Conservation (phyloP, 2,888 invertebrate species). For the Margaritifera margaritifera region DNA sequence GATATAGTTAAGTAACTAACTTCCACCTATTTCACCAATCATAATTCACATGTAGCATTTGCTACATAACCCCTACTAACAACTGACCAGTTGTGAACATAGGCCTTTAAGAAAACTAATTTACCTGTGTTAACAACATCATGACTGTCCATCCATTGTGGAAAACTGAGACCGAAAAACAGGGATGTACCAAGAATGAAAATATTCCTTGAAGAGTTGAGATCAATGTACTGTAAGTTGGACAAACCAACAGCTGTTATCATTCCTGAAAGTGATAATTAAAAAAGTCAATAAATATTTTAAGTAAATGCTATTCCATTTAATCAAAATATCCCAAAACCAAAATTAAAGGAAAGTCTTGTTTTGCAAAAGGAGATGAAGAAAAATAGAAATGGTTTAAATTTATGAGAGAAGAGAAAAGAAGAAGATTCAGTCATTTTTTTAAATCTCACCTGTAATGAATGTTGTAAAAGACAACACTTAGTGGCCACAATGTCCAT, state of each 20-base stretch:
- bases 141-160: conserved; percentile 55
- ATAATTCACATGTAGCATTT: no score
- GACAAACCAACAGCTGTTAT: conserved; percentile 68
- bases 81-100: not conserved
- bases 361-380: no score
- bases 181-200: conserved; percentile 91
- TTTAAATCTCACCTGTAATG: no score
- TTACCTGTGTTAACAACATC: conserved; percentile 54
- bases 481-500: no score
- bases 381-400: no score
- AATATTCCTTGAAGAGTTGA: conserved; percentile 88
- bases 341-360: no score
- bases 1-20: no score
- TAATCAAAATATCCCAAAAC: not conserved
- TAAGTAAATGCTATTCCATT: no score
- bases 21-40: no score
- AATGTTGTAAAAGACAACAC: no score
- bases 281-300: not conserved
- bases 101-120: not conserved
- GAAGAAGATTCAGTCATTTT: no score
- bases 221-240: conserved; percentile 77
- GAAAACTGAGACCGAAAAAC: conserved; percentile 83
- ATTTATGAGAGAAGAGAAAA: no score
- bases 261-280: conserved; percentile 57
- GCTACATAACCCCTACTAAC: not conserved